Evolutionary conservation across 2,888 invertebrate genomes (phyloP).

Genomic region (Teleogryllus oceanicus): DNA sequence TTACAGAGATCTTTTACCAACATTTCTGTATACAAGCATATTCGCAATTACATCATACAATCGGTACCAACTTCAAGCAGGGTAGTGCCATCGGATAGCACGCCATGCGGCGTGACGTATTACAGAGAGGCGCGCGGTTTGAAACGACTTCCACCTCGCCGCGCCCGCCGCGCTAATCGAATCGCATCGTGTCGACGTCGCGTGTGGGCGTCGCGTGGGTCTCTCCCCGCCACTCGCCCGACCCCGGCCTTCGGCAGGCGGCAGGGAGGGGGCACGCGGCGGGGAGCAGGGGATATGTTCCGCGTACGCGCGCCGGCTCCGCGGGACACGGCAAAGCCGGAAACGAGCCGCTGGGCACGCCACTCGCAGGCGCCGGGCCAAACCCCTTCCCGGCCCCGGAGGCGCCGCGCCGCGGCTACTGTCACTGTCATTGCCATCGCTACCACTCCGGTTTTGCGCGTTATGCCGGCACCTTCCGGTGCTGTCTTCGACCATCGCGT

Average conservation of each 20-base stretch:
- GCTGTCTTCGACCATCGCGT: too few relatives aligned
- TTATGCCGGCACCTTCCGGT: too few relatives aligned
- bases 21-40: too few relatives aligned
- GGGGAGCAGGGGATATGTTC: not conserved
- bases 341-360: not conserved
- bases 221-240: not conserved
- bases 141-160: not conserved
- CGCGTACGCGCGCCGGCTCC: not conserved
- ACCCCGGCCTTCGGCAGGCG: not conserved
- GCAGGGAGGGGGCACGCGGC: not conserved
- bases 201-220: not conserved
- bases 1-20: too few relatives aligned
- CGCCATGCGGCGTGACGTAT: too few relatives aligned
- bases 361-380: not conserved
- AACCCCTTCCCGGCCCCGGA: not conserved
- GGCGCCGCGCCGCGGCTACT: not conserved
- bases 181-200: not conserved
- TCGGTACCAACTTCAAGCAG: too few relatives aligned
- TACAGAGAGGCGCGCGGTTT: not conserved
- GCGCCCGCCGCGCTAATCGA: not conserved
- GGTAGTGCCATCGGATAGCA: too few relatives aligned
- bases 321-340: not conserved
- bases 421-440: too few relatives aligned
- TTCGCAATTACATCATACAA: too few relatives aligned
- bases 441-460: too few relatives aligned